Base-by-base conservation (phyloP, 1,140 invertebrate genomes). In the Physella acuta region DNA sequence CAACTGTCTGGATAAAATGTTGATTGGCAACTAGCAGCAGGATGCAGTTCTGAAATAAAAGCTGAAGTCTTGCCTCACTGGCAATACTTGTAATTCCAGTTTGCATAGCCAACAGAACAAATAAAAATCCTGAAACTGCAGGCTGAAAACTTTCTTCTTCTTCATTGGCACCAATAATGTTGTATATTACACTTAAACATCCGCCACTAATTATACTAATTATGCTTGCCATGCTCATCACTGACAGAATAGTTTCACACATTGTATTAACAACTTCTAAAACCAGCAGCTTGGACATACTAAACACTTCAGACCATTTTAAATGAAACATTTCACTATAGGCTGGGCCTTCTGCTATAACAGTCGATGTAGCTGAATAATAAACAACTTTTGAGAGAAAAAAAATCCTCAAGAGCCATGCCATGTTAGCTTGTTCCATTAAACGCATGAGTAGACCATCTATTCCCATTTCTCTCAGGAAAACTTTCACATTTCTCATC, bases 51-150 rank as follows among this genome's bases (percentile, higher is more conserved):
- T 68, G 66, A 51, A 68, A 60, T 24, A 68, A 36, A 24, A 68
- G 39, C 66, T 59, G 53, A 2, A 68, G 66, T 30, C 66, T 58
- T 34, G 8, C 26, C 14, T 60, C 56, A 49, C 30, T 36, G 39
- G 53, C n/a, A 59, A 68, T 68, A 31, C 55, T 60, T 24, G 66
- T 68, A 30, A 68, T 59, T 36, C 66, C 66, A 11, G 66, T 68
- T 39, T 68, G 66, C 66, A 68, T 68, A 30, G 66, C 66, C 30
- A 68, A n/a, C 20, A 68, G 55, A 14, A 68, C 66, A 68, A 68
- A 68, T 1, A 68, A 39, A 55, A 68, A 68, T 4, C 66, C 66
- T 8, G 66, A 68, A 14, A 68, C 66, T 39, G 56, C 66, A 31
- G 66, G 66, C 37, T 68, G 66, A 49, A 68, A 17, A 26, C 66